Evolutionary conservation across 2,888 invertebrate species (phyloP).

Genomic region (Sericinus montela): DNA sequence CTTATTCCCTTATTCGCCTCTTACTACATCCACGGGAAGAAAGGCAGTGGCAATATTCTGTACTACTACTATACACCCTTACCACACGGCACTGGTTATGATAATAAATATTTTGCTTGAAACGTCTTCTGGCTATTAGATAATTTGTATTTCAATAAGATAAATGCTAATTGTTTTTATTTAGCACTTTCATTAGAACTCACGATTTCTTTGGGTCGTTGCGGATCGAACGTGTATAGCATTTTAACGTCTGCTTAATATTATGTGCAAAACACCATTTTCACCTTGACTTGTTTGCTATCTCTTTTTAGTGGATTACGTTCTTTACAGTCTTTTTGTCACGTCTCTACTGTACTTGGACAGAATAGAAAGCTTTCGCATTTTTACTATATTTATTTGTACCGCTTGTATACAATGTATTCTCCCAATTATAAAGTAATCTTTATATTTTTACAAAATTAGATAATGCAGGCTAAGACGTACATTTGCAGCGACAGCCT

Average conservation of each 20-base stretch:
- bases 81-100: no score
- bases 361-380: constrained; percentile 1
- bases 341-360: constrained; percentile 8
- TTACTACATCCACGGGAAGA: no score
- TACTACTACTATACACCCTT: no score
- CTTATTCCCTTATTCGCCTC: no score
- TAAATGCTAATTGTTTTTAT: constrained; percentile 24
- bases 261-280: constrained; percentile 30
- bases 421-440: no score
- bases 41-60: no score
- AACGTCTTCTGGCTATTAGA: neutral
- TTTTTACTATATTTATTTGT: no score
- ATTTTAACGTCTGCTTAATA: constrained; percentile 32
- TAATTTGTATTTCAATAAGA: neutral
- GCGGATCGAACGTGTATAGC: constrained; percentile 36
- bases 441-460: no score
- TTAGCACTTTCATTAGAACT: constrained; percentile 38
- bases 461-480: no score
- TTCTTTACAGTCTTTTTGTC: constrained; percentile 14
- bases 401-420: no score
- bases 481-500: neutral
- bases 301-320: constrained; percentile 20
- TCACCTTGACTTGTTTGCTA: constrained; percentile 31
- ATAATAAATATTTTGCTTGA: neutral
- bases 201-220: constrained; percentile 48